These are phyloP conservation scores for Rynchops niger DNA, from an alignment of 2,113 vertebrate genomes.

Conservation along the genomic window DNA sequence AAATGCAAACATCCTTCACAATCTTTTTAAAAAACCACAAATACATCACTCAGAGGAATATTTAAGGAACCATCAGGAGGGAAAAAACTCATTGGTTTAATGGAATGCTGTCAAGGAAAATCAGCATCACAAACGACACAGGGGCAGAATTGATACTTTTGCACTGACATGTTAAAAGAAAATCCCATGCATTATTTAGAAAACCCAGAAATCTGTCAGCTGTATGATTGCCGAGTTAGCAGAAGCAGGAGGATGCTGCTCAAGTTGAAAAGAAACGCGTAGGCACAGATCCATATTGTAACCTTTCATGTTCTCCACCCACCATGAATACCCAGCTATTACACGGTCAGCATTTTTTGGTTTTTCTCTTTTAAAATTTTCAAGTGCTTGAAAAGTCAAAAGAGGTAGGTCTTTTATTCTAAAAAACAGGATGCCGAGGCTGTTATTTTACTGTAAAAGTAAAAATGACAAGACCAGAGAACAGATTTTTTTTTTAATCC, in stretches of 20 bases:
- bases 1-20: constrained; percentile 77
- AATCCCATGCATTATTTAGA: constrained; percentile 88
- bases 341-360: constrained; percentile 77
- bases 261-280: constrained; percentile 75
- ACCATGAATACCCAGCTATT: constrained; percentile 76
- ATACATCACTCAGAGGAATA: constrained; percentile 78
- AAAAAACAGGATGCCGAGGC: constrained; percentile 48
- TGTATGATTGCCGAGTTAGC: constrained; percentile 84
- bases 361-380: constrained; percentile 73
- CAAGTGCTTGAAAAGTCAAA: constrained; percentile 68
- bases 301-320: constrained; percentile 77
- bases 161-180: constrained; percentile 86
- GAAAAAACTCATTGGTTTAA: constrained; percentile 85
- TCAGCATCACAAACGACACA: constrained; percentile 81
- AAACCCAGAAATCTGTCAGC: constrained; percentile 82
- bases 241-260: constrained; percentile 79
- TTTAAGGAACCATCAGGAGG: constrained; percentile 77
- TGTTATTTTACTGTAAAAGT: constrained; percentile 67
- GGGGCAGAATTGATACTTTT: constrained; percentile 84
- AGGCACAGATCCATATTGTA: constrained; percentile 75
- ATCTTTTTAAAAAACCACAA: constrained; percentile 75
- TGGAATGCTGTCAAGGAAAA: constrained; percentile 86
- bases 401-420: constrained; percentile 66
- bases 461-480: constrained; percentile 59
- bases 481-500: not conserved